These are phyloP conservation scores for Pteronotus mesoamericanus DNA, from an alignment of 2,797 vertebrate species.

Conservation along the genomic window DNA sequence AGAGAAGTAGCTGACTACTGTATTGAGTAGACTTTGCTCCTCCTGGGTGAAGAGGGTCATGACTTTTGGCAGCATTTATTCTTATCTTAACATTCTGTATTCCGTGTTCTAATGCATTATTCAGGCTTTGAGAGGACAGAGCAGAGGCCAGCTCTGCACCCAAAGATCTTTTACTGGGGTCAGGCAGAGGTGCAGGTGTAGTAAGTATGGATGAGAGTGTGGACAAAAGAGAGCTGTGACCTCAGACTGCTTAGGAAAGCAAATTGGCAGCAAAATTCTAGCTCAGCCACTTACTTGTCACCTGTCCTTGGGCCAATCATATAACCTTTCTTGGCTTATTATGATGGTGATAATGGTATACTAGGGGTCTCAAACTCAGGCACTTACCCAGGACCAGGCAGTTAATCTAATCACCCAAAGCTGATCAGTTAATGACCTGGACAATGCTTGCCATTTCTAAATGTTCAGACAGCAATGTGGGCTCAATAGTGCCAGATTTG, in stretches of 20 bases:
- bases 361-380: not conserved
- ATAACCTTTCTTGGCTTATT: not conserved
- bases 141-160: not conserved
- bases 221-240: not conserved
- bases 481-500: not conserved
- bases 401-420: not conserved
- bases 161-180: not conserved
- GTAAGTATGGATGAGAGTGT: not conserved
- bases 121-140: constrained; percentile 29
- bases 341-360: not conserved
- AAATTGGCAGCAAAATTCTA: not conserved
- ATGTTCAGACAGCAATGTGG: not conserved
- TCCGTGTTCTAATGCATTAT: constrained; percentile 60
- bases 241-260: not conserved
- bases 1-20: not conserved
- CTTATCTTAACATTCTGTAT: constrained; percentile 10
- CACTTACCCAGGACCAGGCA: not conserved
- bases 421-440: not conserved
- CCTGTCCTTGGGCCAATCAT: not conserved
- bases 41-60: not conserved
- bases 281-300: not conserved
- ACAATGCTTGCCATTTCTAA: not conserved
- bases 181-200: not conserved
- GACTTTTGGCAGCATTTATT: constrained; percentile 38
- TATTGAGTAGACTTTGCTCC: not conserved